Percentiles rank a stretch among this genome's conserved stretches.
These are phyloP conservation scores for Oreohelix idahoensis DNA, from an alignment of 1,140 invertebrate species.

Conservation along the genomic window DNA sequence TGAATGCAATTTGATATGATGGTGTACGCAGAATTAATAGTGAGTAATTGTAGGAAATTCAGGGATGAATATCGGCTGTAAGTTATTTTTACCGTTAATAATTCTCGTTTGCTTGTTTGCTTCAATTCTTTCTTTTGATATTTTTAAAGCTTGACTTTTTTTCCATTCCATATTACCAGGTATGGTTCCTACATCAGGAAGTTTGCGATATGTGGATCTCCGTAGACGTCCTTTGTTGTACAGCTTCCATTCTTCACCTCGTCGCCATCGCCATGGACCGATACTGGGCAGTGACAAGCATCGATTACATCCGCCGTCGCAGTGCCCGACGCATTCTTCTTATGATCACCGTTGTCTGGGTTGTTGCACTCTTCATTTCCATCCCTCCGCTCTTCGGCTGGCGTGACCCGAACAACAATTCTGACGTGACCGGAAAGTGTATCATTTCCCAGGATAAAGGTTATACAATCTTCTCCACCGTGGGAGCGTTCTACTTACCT, in stretches of 20 bases:
- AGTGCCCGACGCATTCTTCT: conserved; percentile 85
- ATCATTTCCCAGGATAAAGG: conserved; percentile 69
- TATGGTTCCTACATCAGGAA: conserved; percentile 82
- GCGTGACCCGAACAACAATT: conserved; percentile 60
- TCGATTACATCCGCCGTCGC: conserved; percentile 93
- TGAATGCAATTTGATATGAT: too few relatives aligned
- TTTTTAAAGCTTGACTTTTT: too few relatives aligned
- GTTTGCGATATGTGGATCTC: conserved; percentile 40
- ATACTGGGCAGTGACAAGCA: conserved; percentile 96
- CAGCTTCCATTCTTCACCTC: conserved; percentile 93
- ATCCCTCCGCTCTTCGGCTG: conserved; percentile 85
- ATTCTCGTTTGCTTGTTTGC: too few relatives aligned
- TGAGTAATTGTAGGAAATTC: too few relatives aligned
- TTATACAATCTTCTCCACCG: conserved; percentile 72
- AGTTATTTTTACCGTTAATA: too few relatives aligned
- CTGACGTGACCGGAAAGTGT: conserved; percentile 61
- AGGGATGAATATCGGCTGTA: too few relatives aligned
- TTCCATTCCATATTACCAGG: conserved; percentile 47
- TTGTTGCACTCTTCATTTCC: conserved; percentile 87
- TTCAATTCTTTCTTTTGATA: too few relatives aligned
- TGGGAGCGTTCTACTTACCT: conserved; percentile 73
- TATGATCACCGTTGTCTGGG: conserved; percentile 93
- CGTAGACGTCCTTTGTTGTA: conserved; percentile 90
- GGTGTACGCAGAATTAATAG: too few relatives aligned
- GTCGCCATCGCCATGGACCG: conserved; percentile 94